Base-by-base conservation (phyloP, 23 tunicate genomes). In the Ascidia mentula region DNA sequence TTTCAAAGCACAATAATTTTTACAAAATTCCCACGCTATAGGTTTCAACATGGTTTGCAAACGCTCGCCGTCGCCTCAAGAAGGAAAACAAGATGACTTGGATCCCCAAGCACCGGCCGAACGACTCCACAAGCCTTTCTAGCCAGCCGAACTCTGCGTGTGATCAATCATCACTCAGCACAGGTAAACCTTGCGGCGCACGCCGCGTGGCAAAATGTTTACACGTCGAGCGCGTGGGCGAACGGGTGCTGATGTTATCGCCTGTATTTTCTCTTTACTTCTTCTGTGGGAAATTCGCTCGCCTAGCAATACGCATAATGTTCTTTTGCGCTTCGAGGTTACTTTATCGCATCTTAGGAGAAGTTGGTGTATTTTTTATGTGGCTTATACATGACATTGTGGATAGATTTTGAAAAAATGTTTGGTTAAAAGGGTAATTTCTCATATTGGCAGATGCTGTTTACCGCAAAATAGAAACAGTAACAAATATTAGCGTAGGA, bases 71-170 rank as follows among this genome's bases (percentile, higher is more conserved):
- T 20, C 99, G 99, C 8, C 86, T 95, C 46, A 95, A 95, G 74
- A 95, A 95, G 73, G 99, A 95, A 89, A 95, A 95, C 76, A 85
- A 89, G 85, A 92, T 92, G 97, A 92, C 97, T 0, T 92, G 97
- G 97, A 39, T 84, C 28, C 92, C 97, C 69, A 79, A 84, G 59
- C 83, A 92, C 34, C 77, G 90, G 6, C 45, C 80, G 7, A 77
- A 77, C 69, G 80, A 77, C 42, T 33, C 74, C 6, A 36, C 38
- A 18, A 70, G 74, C 35, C 65, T 53, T 6, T 5, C 65, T 9
- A 53, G 65, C 65, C 65, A 53, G 65, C 65, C 22, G 24, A 53
- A 28, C 65, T 20, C 65, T 53, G 22, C 13, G 65, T 5, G 28
- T 9, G 65, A 53, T 53, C 65, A 53, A 53, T 53, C 65, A 53